Base-by-base conservation (phyloP, 2,113 vertebrate species). In the Aegithalos caudatus region DNA sequence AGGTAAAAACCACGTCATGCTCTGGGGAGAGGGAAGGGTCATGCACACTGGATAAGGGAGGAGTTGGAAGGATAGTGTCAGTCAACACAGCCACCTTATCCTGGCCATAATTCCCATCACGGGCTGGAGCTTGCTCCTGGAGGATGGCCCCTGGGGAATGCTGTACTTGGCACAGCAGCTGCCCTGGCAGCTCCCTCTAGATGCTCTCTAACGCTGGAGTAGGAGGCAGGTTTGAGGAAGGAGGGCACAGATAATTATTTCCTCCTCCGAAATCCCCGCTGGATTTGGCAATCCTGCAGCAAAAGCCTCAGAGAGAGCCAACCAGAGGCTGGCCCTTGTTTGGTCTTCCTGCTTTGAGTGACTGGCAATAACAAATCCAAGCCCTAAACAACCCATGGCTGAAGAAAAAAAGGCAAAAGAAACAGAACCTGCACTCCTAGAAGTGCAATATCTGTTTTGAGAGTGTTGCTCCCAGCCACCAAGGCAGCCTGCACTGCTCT, bases 401-500 rank as follows among this genome's bases (percentile, higher is more conserved):
- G 77, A 58, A 31, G 77, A 58, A 31, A n/a, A 70, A 72, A 56
- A 28, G 12, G 19, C 40, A 57, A 44, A 28, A 27, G 4, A 35
- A 48, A 6, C 5, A 11, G 35, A 48, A 44, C 11, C 58, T 56
- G n/a, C 45, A 4, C 11, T 42, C 38, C 37, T 27, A 19, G 27
- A 84, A 90, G 33, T 0, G 0, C 21, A 54, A 0, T n/a, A 31
- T 29, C 22, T 72, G 54, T 14, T 56, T 27, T 15, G 50, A 65
- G 53, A 73, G 29, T 0, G 0, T 2, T 0, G 29, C 31, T 19
- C 40, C 33, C 33, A 24, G 35, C 35, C 27, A 6, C 53, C 13
- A 28, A 61, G 27, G 50, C 90, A 83, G 64, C 14, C 77, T 44
- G 51, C 6, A 22, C 17, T 23, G 65, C 25, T 50, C n/a, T 50